A percentile compares a stretch with the other conserved stretches of the same genome.
Evolutionary conservation across 2,797 vertebrate species (phyloP).

Genomic region (Melanotaenia nigrans): DNA sequence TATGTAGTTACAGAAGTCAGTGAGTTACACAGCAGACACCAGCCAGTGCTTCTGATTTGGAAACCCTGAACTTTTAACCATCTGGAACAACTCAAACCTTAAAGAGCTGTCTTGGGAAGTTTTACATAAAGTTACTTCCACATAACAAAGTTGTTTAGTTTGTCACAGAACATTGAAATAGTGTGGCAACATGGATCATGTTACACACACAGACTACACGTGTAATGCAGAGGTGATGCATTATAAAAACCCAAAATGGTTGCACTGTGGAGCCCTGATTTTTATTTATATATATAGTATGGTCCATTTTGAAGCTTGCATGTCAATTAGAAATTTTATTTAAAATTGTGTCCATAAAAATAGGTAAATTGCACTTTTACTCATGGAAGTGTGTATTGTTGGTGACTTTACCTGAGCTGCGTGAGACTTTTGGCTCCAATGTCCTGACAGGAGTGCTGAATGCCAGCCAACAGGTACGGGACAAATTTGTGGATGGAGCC

Average conservation of each 20-base stretch:
- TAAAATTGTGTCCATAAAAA: not conserved
- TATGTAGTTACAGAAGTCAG: not conserved
- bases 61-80: not conserved
- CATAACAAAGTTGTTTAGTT: not conserved
- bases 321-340: not conserved
- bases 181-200: not conserved
- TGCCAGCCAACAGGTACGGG: slow-evolving; percentile 94
- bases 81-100: not conserved
- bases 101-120: no score
- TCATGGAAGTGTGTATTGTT: no score
- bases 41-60: not conserved
- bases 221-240: not conserved
- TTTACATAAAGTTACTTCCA: no score
- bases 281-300: no score
- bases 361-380: no score
- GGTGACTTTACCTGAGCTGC: slow-evolving; percentile 87
- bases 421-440: slow-evolving; percentile 96
- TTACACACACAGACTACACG: not conserved
- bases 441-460: slow-evolving; percentile 98
- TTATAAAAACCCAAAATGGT: not conserved
- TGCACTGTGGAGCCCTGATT: no score
- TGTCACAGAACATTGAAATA: not conserved
- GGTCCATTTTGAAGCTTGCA: no score
- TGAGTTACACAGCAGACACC: no score
- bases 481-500: slow-evolving; percentile 98